Percentiles rank a stretch among this genome's conserved stretches.
Conservation (phyloP, 2,797 vertebrate genomes). For the Diplodus sargus region DNA sequence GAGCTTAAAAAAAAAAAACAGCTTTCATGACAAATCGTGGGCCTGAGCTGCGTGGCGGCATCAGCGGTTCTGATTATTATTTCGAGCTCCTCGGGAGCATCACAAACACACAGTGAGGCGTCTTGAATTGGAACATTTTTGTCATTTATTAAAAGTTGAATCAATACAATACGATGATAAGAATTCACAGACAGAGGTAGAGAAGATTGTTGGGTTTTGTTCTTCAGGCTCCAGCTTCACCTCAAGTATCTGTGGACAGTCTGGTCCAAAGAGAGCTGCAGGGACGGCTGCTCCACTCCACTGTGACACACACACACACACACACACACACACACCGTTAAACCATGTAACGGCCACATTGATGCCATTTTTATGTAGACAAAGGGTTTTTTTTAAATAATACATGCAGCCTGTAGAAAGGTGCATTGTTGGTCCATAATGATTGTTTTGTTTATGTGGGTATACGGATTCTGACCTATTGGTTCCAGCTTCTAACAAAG, state of each 20-base stretch:
- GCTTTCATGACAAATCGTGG: not conserved
- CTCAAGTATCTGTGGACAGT: conserved; percentile 25
- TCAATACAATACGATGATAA: not conserved
- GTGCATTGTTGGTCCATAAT: too few relatives aligned
- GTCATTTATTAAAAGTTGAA: conserved; percentile 28
- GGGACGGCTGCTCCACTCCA: conserved; percentile 73
- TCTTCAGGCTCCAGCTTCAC: conserved; percentile 34
- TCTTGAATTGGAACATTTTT: conserved; percentile 16
- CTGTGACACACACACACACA: conserved; percentile 68
- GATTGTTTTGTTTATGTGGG: too few relatives aligned
- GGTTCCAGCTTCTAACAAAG: too few relatives aligned
- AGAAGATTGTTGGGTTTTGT: not conserved
- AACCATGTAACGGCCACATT: not conserved
- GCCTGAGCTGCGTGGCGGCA: not conserved
- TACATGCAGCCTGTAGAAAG: too few relatives aligned
- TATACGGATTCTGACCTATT: too few relatives aligned
- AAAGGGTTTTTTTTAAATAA: too few relatives aligned
- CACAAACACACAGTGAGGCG: conserved; percentile 12
- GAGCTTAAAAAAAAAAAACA: not conserved
- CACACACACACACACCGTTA: conserved; percentile 25
- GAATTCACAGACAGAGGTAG: conserved; percentile 24
- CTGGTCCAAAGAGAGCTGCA: conserved; percentile 77
- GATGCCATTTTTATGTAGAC: too few relatives aligned
- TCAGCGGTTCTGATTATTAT: not conserved
- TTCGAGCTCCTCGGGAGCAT: not conserved